Evolutionary conservation across 2,797 vertebrate genomes (phyloP).

Genomic region (Syncerus caffer): DNA sequence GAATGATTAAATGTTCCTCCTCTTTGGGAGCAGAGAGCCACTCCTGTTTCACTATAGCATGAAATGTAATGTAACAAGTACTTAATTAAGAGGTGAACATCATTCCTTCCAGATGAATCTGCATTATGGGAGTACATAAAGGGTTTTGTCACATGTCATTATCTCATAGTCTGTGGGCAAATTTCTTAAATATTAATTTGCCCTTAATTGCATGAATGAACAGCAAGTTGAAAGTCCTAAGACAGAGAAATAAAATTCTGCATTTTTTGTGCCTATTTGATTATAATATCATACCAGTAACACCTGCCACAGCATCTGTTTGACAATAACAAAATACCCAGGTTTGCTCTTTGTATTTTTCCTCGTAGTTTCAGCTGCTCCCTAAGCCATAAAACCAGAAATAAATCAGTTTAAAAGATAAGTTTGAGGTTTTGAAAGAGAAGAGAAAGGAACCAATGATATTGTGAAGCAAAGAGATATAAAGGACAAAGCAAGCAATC

Average conservation of each 20-base stretch:
- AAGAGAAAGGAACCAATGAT: conserved; percentile 29
- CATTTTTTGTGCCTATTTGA: conserved; percentile 45
- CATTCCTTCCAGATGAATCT: neutral
- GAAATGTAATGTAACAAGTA: conserved; percentile 4
- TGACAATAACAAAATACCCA: conserved; percentile 45
- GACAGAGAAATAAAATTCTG: conserved; percentile 42
- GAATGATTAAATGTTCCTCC: neutral
- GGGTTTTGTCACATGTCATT: neutral
- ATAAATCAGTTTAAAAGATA: conserved; percentile 70
- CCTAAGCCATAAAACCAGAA: conserved; percentile 48
- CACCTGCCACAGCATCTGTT: conserved; percentile 55
- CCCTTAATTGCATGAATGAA: neutral
- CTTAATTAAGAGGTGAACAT: neutral
- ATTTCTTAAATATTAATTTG: conserved; percentile 54
- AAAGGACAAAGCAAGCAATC: conserved; percentile 46
- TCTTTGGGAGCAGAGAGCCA: neutral
- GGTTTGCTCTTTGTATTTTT: conserved; percentile 48
- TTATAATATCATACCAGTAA: conserved; percentile 48
- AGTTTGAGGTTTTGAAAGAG: conserved; percentile 46
- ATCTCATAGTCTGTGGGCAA: neutral
- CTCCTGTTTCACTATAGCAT: neutral
- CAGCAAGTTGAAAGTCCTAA: conserved; percentile 11
- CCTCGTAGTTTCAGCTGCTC: conserved; percentile 49
- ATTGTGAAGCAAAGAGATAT: conserved; percentile 1
- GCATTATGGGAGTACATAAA: neutral